Base-by-base conservation (phyloP, 1,140 invertebrate species). In the Eumaeus atala region DNA sequence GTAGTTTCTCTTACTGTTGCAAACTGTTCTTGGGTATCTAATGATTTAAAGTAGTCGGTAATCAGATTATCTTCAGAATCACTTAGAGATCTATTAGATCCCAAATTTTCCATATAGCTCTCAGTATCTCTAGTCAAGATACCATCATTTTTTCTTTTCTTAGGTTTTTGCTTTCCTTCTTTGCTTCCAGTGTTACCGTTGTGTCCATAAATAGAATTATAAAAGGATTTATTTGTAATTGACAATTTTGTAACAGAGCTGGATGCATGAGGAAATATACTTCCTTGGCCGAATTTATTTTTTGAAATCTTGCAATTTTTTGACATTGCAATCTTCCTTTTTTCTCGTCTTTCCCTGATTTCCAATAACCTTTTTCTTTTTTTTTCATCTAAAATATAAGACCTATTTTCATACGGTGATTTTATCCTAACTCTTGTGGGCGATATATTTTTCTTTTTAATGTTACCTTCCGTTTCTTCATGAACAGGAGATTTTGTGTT, bases 151-250 rank as follows among this genome's bases (percentile, higher is more conserved):
- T 38, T 60, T 66, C 11, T 40, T n/a, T 21, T 40, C 40, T 59
- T 57, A 63, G 21, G 21, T 2, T 16, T 50, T 56, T 18, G 44
- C 16, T 59, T 62, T 70, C 51, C 64, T 67, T 62, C 55, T 51
- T 69, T 68, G 10, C 17, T 56, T 48, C 66, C 59, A 0, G 57
- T 9, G 33, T 65, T 62, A 14, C 52, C 14, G 34, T 53, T 58
- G 48, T 80, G 68, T 1, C 80, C 84, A 51, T 83, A 85, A 54
- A 87, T 85, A 18, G 81, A 85, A 61, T 82, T 76, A 50, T 87
- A 84, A 64, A 85, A 85, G 8, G 80, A 77, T 60, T 87, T 87
- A 56, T 84, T 85, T 1, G 77, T 78, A 33, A 87, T 84, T 17
- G 82, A 84, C 21, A 87, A 52, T 64, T 80, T 81, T 3, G 82